Base-by-base conservation (phyloP, 2,797 vertebrate species). In the Salarias fasciatus region DNA sequence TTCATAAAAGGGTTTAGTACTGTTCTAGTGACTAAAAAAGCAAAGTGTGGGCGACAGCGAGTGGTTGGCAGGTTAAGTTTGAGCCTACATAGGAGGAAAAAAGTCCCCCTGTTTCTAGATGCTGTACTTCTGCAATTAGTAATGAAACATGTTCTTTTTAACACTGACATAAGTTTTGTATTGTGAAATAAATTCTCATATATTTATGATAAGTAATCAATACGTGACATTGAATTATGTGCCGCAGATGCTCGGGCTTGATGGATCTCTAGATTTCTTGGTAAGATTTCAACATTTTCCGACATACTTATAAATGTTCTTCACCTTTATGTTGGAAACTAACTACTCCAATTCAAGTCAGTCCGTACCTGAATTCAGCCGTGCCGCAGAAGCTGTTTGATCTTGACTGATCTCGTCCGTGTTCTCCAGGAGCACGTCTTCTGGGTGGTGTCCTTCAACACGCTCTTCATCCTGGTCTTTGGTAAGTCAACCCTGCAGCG, bases 361-460 rank as follows among this genome's bases (percentile, higher is more conserved):
- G n/a, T n/a, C n/a, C n/a, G n/a, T n/a, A n/a, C n/a, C n/a, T n/a
- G n/a, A n/a, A n/a, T n/a, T n/a, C n/a, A n/a, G n/a, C n/a, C n/a
- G 18, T 24, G 24, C 2, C 24, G 18, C 18, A 24, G 18, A 24
- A 24, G 18, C 18, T 24, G 18, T 24, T 24, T 24, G 3, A 24
- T 24, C 24, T 18, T 24, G 18, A 24, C 18, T 24, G 58, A 44
- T n/a, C n/a, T n/a, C 51, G 29, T 52, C 24, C 73, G 9, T 81
- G 52, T 46, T 40, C 76, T 72, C 1, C 73, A 99, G 97, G 97
- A 99, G 54, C 97, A 99, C 73, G 97, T 99, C 60, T 99, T 98
- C 87, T 99, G 97, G 97, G 96, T 99, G 76, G 96, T 99, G 59
- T 99, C 97, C 70, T 93, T 99, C 75, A 99, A 99, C 83, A 98